These are phyloP conservation scores for Tethya wilhelma DNA, from an alignment of 37 sponge, comb jelly and placozoan genomes.

Conservation along the genomic window DNA sequence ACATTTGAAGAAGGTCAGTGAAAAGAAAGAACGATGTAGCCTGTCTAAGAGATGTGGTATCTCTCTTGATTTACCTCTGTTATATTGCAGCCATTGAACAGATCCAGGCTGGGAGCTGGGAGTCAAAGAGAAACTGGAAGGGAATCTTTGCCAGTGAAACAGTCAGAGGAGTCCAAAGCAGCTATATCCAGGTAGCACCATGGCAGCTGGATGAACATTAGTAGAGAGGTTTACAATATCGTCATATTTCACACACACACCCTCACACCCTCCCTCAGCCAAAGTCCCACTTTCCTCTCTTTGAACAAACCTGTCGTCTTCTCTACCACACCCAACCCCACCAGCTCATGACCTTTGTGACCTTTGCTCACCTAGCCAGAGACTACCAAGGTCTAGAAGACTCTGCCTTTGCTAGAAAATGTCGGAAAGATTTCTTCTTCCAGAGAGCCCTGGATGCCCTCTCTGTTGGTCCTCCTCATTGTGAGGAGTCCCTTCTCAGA, in stretches of 20 bases:
- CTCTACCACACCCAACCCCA: slow-evolving; percentile 57
- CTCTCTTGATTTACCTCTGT: too few relatives aligned
- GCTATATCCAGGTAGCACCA: slow-evolving; percentile 10
- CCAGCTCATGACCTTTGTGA: slow-evolving; percentile 59
- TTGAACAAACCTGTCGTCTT: slow-evolving; percentile 69
- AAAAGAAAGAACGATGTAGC: too few relatives aligned
- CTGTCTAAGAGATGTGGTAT: too few relatives aligned
- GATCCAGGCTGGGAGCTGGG: slow-evolving; percentile 17
- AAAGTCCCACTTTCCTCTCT: slow-evolving; percentile 42
- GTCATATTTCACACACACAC: neutral
- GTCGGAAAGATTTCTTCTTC: slow-evolving; percentile 58
- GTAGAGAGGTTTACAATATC: too few relatives aligned
- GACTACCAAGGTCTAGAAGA: slow-evolving; percentile 38
- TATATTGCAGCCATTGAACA: slow-evolving; percentile 48
- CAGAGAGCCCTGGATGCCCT: slow-evolving; percentile 66
- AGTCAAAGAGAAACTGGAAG: slow-evolving; percentile 49
- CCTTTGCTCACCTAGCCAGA: slow-evolving; percentile 58
- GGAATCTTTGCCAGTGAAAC: slow-evolving; percentile 34
- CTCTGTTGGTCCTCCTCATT: slow-evolving; percentile 29
- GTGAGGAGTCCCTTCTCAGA: neutral
- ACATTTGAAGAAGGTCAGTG: neutral
- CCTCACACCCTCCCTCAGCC: too few relatives aligned
- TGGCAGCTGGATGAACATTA: neutral
- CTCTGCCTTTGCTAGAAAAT: slow-evolving; percentile 54
- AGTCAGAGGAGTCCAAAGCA: neutral